phyloP scores from a whole-genome alignment of 2,113 vertebrate species.

The Uria lomvia region DNA sequence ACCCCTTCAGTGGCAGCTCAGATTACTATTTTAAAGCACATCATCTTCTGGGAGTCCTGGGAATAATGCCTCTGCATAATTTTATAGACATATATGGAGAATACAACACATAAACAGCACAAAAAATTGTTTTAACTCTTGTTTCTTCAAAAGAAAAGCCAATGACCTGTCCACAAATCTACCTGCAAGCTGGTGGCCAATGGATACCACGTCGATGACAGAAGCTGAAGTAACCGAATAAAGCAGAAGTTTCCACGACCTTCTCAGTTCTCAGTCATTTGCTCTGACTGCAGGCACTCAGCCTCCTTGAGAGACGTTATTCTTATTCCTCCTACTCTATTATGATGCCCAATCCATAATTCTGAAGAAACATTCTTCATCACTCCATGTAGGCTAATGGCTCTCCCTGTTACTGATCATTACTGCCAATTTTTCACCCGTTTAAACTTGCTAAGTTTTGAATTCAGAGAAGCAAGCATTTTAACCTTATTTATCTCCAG shows the following conservation, averaged over 20 bases:
- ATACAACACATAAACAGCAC: not conserved
- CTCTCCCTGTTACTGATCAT: not conserved
- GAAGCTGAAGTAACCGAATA: not conserved
- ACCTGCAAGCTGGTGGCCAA: not conserved
- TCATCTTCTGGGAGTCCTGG: not conserved
- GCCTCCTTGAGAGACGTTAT: not conserved
- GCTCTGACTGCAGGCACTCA: not conserved
- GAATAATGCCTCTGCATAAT: not conserved
- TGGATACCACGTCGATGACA: rapidly evolving
- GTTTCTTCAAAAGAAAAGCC: not conserved
- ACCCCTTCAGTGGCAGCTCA: not conserved
- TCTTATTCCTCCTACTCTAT: not conserved
- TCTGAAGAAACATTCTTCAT: not conserved
- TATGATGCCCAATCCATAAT: not conserved
- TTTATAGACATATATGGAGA: not conserved
- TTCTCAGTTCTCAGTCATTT: not conserved
- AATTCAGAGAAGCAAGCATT: not conserved
- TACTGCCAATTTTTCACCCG: not conserved
- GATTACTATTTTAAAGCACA: not conserved
- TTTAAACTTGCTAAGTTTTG: not conserved
- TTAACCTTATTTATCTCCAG: not conserved
- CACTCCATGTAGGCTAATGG: not conserved
- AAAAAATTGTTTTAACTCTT: not conserved
- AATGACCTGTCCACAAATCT: not conserved
- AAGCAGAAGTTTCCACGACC: not conserved